Conservation (phyloP, 2,888 invertebrate species). For the Parnassius apollo region DNA sequence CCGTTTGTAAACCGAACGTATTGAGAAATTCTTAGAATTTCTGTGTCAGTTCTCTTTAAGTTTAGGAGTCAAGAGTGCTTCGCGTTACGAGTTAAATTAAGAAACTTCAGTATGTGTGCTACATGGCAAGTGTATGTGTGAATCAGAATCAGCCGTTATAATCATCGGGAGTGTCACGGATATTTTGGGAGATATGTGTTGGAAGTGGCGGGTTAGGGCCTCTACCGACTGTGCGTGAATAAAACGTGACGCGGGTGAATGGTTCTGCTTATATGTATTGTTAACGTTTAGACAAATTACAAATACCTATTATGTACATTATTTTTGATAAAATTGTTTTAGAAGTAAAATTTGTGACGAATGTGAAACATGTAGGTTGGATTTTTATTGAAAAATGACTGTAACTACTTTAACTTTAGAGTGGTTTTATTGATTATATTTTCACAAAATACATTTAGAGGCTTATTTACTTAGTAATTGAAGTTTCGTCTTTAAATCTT, state of each 20-base stretch:
- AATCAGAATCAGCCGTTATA: constrained; percentile 28
- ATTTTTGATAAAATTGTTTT: too few species aligned
- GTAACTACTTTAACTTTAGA: too few species aligned
- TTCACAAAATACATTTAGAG: too few species aligned
- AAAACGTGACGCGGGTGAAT: neutral
- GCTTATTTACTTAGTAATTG: too few species aligned
- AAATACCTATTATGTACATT: too few species aligned
- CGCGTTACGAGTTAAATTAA: constrained; percentile 24
- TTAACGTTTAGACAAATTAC: neutral
- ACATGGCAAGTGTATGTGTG: constrained; percentile 22
- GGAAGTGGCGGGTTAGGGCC: constrained; percentile 11
- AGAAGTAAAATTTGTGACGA: too few species aligned
- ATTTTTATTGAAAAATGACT: too few species aligned
- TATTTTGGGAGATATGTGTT: constrained; percentile 33
- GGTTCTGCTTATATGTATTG: neutral
- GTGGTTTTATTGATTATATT: too few species aligned
- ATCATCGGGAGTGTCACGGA: constrained; percentile 30
- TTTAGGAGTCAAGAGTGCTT: constrained; percentile 6
- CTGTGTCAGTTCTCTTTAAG: constrained; percentile 13
- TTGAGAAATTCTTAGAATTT: constrained; percentile 12
- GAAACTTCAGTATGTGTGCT: constrained; percentile 22
- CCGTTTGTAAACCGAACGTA: constrained; percentile 1
- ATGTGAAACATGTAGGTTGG: too few species aligned
- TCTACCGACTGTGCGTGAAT: neutral
- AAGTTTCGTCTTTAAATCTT: too few species aligned